These are phyloP conservation scores for Oncorhynchus clarkii DNA, from an alignment of 2,113 vertebrate species.

Conservation along the genomic window DNA sequence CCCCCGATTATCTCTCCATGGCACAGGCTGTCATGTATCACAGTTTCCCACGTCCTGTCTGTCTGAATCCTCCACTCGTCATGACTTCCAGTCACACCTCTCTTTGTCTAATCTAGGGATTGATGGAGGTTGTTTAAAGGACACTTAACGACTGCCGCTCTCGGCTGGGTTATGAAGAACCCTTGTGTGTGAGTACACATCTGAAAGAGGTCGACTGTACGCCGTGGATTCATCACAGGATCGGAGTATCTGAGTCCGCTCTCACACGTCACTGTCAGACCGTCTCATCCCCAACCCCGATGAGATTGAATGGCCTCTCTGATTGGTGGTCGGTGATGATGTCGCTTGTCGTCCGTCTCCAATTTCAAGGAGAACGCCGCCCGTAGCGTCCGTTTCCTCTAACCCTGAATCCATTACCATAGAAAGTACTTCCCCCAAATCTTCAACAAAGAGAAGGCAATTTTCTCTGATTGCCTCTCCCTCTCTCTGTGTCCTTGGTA, in stretches of 20 bases:
- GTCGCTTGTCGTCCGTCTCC: conserved; percentile 8
- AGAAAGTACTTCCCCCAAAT: conserved; percentile 19
- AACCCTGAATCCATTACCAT: conserved; percentile 24
- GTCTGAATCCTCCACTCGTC: conserved; percentile 2
- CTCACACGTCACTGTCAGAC: conserved; percentile 23
- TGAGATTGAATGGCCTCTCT: not conserved
- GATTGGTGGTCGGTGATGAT: conserved; percentile 3
- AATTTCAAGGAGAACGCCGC: conserved; percentile 22
- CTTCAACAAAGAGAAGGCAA: conserved; percentile 35
- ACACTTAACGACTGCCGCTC: conserved; percentile 39
- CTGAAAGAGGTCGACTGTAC: conserved; percentile 28
- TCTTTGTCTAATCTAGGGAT: conserved; percentile 51
- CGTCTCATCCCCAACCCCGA: not conserved
- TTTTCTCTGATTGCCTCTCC: conserved; percentile 45
- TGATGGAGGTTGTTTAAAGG: conserved; percentile 39
- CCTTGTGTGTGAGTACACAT: conserved; percentile 17
- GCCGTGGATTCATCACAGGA: conserved; percentile 35
- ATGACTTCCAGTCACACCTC: conserved; percentile 50
- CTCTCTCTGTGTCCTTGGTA: conserved; percentile 24
- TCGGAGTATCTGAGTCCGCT: not conserved
- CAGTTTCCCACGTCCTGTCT: not conserved
- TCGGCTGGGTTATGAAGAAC: conserved; percentile 44
- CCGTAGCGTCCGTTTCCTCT: conserved; percentile 30
- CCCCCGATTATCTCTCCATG: not conserved
- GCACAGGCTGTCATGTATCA: not conserved